phyloP scores from a whole-genome alignment of 2,113 vertebrate species.

The rabbit (Oryctolagus cuniculus) region mOryCun1.1 NC_091453.1:1016001-1016500 shows the following conservation, averaged over 20 bases:
- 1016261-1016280: not conserved
- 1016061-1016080: too few species aligned
- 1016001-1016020: too few species aligned
- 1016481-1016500: too few species aligned
- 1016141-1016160: too few species aligned
- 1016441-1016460: not conserved
- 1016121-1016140: too few species aligned
- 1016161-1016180: too few species aligned
- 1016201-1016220: not conserved
- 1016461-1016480: too few species aligned
- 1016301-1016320: conserved; percentile 14
- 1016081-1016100: too few species aligned
- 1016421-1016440: not conserved
- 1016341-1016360: not conserved
- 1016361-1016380: conserved; percentile 13
- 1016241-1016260: not conserved
- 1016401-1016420: conserved; percentile 17
- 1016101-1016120: too few species aligned
- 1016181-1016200: too few species aligned
- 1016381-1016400: not conserved
- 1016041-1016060: too few species aligned
- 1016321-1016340: conserved; percentile 27
- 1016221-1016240: not conserved
- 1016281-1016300: not conserved
- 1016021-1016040: too few species aligned